Percentiles rank a stretch among this genome's conserved stretches.
These are phyloP conservation scores for Spheniscus mendiculus DNA, from an alignment of 2,113 vertebrate genomes.

Conservation along the genomic window DNA sequence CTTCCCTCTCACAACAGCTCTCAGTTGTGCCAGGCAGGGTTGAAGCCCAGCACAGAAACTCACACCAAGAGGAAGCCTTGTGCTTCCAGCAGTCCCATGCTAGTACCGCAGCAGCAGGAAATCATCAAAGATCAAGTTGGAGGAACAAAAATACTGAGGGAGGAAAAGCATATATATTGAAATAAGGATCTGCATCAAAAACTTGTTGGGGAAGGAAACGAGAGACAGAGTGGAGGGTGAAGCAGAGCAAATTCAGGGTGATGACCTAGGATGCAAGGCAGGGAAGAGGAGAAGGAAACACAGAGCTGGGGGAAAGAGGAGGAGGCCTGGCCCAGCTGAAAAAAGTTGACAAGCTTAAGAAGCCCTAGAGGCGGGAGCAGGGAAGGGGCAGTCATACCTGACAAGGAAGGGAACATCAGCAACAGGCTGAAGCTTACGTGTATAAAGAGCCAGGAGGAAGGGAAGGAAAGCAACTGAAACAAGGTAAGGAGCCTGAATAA, in stretches of 20 bases:
- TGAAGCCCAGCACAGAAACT: background rate
- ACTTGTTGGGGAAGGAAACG: background rate
- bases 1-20: background rate
- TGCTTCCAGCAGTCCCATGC: background rate
- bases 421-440: background rate
- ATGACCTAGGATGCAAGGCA: background rate
- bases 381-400: background rate
- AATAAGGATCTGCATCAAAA: background rate
- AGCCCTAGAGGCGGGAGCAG: fast-evolving
- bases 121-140: fast-evolving
- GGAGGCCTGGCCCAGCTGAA: background rate
- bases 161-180: background rate
- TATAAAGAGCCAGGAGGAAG: background rate
- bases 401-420: background rate
- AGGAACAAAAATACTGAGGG: background rate
- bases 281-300: background rate
- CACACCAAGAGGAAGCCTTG: background rate
- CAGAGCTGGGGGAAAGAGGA: background rate
- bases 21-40: background rate
- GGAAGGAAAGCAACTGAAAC: background rate
- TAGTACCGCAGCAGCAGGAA: background rate
- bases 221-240: background rate
- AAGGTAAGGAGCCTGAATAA: background rate
- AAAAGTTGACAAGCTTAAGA: background rate
- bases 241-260: background rate